Evolutionary conservation across 2,113 vertebrate species (phyloP).

Genomic region (Cinclus mexicanus): DNA sequence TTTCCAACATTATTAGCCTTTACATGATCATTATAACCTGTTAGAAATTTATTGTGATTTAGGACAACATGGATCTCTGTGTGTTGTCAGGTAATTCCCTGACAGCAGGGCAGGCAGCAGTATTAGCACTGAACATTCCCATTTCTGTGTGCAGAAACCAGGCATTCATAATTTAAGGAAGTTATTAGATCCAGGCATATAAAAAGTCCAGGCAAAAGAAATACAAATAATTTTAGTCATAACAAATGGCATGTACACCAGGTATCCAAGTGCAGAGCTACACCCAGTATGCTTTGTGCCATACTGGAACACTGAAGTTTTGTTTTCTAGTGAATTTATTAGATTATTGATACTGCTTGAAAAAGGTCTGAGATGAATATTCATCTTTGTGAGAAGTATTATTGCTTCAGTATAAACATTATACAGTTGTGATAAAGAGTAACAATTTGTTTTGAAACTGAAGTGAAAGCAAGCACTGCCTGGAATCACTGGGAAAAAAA

Average conservation of each 20-base stretch:
- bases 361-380: not conserved
- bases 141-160: not conserved
- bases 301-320: not conserved
- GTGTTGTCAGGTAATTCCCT: not conserved
- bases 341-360: not conserved
- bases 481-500: not conserved
- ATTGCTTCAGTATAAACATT: slow-evolving; percentile 17
- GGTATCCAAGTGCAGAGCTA: not conserved
- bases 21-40: not conserved
- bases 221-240: not conserved
- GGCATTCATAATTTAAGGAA: not conserved
- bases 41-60: not conserved
- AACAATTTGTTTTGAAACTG: slow-evolving; percentile 24
- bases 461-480: slow-evolving; percentile 13
- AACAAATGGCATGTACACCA: not conserved
- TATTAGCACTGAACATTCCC: not conserved
- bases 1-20: not conserved
- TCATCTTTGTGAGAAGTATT: not conserved
- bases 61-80: not conserved
- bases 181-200: not conserved
- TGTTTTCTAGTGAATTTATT: not conserved
- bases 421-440: not conserved
- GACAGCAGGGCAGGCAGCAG: not conserved
- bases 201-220: not conserved
- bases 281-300: not conserved